phyloP scores from a whole-genome alignment of 2,888 invertebrate genomes.

The Heliconius aoede region DNA sequence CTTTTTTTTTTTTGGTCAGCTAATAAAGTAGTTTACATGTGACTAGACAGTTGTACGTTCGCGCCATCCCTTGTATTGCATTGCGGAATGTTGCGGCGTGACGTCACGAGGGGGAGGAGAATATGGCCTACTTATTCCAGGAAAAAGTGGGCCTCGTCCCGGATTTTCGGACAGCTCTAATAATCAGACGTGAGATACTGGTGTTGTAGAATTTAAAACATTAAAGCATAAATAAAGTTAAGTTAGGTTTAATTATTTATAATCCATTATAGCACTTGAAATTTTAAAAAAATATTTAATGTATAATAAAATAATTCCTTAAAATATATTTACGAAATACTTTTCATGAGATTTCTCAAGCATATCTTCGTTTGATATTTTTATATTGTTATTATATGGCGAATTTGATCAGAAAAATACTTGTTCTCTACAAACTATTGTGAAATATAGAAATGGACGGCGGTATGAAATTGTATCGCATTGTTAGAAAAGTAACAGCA shows the following conservation, averaged over 20 bases:
- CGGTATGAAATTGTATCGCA: background rate
- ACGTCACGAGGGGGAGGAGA: constrained; percentile 53
- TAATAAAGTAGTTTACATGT: constrained; percentile 27
- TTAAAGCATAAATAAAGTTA: background rate
- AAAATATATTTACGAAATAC: no score
- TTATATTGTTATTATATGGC: no score
- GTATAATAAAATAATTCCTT: no score
- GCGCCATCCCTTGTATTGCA: constrained; percentile 49
- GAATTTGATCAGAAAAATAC: no score
- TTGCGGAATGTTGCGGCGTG: constrained; percentile 52
- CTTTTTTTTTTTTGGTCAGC: background rate
- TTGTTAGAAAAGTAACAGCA: constrained; percentile 28
- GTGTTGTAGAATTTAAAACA: background rate
- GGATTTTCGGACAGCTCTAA: constrained; percentile 51
- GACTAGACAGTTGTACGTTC: constrained; percentile 32
- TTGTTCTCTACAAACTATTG: background rate
- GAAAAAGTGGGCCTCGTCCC: constrained; percentile 53
- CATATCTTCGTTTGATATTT: no score
- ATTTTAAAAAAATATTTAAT: no score
- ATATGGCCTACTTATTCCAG: constrained; percentile 61
- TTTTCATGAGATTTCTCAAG: no score
- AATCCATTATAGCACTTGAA: no score
- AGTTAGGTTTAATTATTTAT: background rate
- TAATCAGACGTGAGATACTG: constrained; percentile 39
- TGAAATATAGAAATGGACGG: background rate